Evolutionary conservation across 2,113 vertebrate genomes (phyloP), one percentile per base, ranked within the genome.

Genomic region (Semnornis frantzii): DNA sequence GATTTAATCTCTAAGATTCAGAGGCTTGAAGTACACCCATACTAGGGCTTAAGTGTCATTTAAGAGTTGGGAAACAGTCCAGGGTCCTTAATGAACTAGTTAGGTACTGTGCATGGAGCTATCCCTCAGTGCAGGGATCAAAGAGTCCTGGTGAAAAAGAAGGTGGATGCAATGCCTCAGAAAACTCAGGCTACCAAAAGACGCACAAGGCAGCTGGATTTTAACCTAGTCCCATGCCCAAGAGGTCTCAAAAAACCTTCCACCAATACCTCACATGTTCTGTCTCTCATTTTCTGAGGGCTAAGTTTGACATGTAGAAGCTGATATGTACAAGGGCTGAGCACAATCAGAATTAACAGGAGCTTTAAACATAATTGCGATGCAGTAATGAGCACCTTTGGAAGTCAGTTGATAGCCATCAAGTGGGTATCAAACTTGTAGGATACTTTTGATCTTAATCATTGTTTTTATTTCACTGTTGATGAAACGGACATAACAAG

Each of bases 141-240:
- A 80, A 55, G 30, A 64, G 30, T 34, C 12, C 31, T 18, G 3
- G 17, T 31, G 21, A 59, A 52, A 21, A 31, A 16, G 7, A 25
- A 69, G 20, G 20, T 57, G 2, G 2, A 63, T 31, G 39, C 0
- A 3, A 58, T 31, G 42, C 15, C 48, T 82, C 3, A 1, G 50
- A 33, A 71, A 63, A 20, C 33, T 33, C 30, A 77, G 37, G 12
- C 9, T 46, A 39, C 8, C 15, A 62, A 37, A 24, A 50, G 8
- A 6, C 57, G 39, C 25, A 59, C 25, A 20, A 12, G 20, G 5
- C 15, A 77, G 31, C 44, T 57, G 27, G 17, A 10, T 6, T 77
- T 24, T 37, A 57, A 13, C 14, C 4, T 73, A 31, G 23, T 20
- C 14, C 19, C 16, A 30, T n/a, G 8, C 11, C 6, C 42, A 63